Evolutionary conservation across 2,113 vertebrate genomes (phyloP).

Genomic region (Accipiter virgatus): DNA sequence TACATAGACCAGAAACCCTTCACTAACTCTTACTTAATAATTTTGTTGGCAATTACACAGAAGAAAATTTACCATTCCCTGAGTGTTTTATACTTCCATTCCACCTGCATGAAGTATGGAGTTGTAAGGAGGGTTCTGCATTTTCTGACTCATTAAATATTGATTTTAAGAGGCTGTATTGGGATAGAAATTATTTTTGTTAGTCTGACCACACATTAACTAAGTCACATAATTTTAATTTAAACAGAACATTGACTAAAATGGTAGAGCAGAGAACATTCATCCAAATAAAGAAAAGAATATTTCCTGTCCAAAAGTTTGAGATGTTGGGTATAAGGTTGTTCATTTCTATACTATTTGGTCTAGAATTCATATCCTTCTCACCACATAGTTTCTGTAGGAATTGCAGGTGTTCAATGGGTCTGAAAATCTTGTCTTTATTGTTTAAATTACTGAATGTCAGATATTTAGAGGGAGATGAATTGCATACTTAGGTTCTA

Average conservation of each 20-base stretch:
- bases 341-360: neutral
- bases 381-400: neutral
- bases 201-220: neutral
- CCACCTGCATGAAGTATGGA: neutral
- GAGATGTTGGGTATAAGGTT: neutral
- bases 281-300: neutral
- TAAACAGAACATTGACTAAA: neutral
- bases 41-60: neutral
- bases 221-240: neutral
- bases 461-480: neutral
- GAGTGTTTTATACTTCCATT: neutral
- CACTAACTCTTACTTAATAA: neutral
- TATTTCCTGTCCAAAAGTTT: neutral
- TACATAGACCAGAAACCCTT: neutral
- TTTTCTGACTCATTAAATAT: neutral
- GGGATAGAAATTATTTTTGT: neutral
- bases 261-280: neutral
- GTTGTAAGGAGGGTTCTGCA: neutral
- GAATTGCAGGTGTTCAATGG: neutral
- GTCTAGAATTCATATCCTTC: neutral
- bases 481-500: neutral
- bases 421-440: neutral
- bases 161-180: neutral
- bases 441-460: neutral
- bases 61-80: neutral